These are phyloP conservation scores for Mus caroli DNA, from an alignment of 2,797 vertebrate genomes.

Conservation along the genomic window DNA sequence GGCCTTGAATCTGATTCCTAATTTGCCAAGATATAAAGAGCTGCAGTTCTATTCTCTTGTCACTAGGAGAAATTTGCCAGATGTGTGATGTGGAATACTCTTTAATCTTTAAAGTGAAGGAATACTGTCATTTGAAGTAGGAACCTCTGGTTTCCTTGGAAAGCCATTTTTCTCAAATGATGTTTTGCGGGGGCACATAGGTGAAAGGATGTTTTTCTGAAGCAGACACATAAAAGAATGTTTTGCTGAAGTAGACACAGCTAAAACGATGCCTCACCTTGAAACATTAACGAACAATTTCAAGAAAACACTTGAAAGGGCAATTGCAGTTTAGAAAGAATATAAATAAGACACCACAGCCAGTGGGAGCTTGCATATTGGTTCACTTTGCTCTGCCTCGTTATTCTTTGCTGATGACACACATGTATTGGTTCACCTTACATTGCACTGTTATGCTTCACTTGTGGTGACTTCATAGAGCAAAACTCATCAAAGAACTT, in stretches of 20 bases:
- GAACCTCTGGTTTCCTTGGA: background rate
- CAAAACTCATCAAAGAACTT: background rate
- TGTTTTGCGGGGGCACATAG: background rate
- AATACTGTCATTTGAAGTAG: background rate
- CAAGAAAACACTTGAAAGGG: background rate
- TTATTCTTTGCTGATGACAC: background rate
- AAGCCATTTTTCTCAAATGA: background rate
- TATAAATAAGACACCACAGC: background rate
- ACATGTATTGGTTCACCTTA: background rate
- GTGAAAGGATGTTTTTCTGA: background rate
- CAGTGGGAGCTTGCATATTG: background rate
- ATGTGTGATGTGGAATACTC: background rate
- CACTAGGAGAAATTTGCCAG: background rate
- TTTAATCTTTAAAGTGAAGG: background rate
- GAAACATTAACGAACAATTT: too few relatives aligned
- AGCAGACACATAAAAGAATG: background rate
- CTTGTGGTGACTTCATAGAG: background rate
- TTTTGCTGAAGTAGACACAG: background rate
- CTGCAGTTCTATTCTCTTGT: background rate
- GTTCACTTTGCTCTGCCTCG: background rate
- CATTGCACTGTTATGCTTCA: background rate
- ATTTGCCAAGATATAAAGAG: background rate
- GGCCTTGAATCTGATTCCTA: background rate
- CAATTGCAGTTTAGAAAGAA: background rate
- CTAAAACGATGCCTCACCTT: background rate